Evolutionary conservation across 2,113 vertebrate genomes (phyloP), one percentile per base, ranked within the genome.

Genomic region (Phyllostomus hastatus): DNA sequence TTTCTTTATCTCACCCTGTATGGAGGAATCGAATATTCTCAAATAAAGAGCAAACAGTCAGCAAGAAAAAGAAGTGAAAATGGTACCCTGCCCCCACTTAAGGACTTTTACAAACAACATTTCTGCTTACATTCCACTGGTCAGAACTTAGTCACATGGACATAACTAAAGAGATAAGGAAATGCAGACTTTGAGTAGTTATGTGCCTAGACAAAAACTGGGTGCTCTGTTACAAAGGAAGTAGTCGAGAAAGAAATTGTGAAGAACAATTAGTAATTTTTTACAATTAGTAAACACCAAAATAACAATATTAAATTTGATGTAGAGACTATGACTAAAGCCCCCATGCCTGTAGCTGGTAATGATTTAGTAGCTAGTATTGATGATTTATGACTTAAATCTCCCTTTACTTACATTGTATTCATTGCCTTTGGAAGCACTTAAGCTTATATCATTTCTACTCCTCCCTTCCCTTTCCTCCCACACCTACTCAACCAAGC

Each of bases 31-130:
- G 35, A 78, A 78, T 93, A 87, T 64, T 83, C 19, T 94, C 46
- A 91, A 88, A 66, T 67, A 93, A 95, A 78, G 1, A 88, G 26
- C n/a, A 48, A 76, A 66, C 11, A 72, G 54, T 35, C 24, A 93
- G 43, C 75, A 69, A 78, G 66, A 43, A 83, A 95, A 78, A 90
- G 52, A 83, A 94, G 61, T 43, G 35, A 83, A 95, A 93, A 88
- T 57, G 16, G 1, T 76, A 50, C 66, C 66, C 46, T 8, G 5
- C 17, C 14, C 5, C 7, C 9, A 11, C n/a, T 69, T 83, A 48
- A 91, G 20, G 52, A 54, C 19, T 88, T 93, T 87, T 10, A 93
- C 52, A 67, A 85, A 72, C 26, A 57, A 17, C 17, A 75, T 59
- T 92, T 79, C 33, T 88, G 35, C 52, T 95, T 73, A 7, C 33